Evolutionary conservation across 2,888 invertebrate species (phyloP).

Genomic region (Eremobia ochroleuca): DNA sequence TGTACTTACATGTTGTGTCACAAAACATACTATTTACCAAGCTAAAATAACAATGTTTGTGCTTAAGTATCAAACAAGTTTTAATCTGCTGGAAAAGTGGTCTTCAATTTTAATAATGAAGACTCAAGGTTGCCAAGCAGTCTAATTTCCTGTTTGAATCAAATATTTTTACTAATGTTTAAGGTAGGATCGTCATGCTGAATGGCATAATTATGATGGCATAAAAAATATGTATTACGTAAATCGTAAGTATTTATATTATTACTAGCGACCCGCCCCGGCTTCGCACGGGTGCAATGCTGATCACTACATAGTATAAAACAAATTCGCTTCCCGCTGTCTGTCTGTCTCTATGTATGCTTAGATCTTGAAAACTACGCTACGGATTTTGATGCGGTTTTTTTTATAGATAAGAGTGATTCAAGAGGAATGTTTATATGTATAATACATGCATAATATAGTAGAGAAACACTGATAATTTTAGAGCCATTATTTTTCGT

Average conservation of each 20-base stretch:
- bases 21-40: not conserved
- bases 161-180: slow-evolving; percentile 34
- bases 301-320: no score
- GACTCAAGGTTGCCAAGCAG: slow-evolving; percentile 40
- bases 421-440: no score
- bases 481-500: no score
- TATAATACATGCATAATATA: no score
- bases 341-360: no score
- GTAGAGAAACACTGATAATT: no score
- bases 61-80: slow-evolving; percentile 26
- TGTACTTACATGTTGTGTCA: not conserved
- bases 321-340: no score
- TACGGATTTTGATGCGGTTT: no score
- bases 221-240: not conserved
- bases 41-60: slow-evolving; percentile 9
- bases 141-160: slow-evolving; percentile 52
- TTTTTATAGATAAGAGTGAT: no score
- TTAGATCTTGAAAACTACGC: no score
- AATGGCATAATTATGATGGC: slow-evolving; percentile 15
- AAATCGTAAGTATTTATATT: not conserved
- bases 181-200: slow-evolving; percentile 14
- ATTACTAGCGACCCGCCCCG: no score
- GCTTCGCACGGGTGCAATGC: no score
- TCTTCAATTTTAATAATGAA: slow-evolving; percentile 31
- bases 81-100: slow-evolving; percentile 23